These are phyloP conservation scores for Yoshiicerus persimilis DNA, from an alignment of 1,140 invertebrate species.

Conservation along the genomic window DNA sequence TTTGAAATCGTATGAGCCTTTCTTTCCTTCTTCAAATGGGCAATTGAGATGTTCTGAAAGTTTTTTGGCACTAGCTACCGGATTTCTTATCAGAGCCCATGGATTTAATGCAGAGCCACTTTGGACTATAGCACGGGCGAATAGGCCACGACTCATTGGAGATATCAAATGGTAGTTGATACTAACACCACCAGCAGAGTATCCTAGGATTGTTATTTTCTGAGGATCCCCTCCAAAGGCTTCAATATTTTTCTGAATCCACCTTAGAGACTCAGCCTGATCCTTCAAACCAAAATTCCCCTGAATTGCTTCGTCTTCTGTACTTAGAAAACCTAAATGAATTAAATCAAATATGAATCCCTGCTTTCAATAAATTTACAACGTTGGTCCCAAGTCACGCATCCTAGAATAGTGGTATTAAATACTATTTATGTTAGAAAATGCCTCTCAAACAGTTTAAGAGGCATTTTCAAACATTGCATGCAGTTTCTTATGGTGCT, in stretches of 20 bases:
- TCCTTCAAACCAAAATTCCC: conserved; percentile 96
- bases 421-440: too few species aligned
- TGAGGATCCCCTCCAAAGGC: not conserved
- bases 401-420: too few species aligned
- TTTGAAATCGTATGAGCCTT: not conserved
- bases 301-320: conserved; percentile 84
- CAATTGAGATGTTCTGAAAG: not conserved
- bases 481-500: too few species aligned
- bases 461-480: too few species aligned
- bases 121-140: not conserved
- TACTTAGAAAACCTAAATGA: conserved; percentile 63
- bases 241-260: conserved; percentile 61
- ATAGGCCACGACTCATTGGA: not conserved
- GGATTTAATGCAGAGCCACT: not conserved
- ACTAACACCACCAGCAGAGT: not conserved
- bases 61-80: not conserved
- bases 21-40: not conserved
- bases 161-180: not conserved
- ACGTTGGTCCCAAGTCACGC: too few species aligned
- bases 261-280: conserved; percentile 83
- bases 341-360: too few species aligned
- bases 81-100: not conserved
- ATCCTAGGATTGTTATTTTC: not conserved
- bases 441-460: too few species aligned
- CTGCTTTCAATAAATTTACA: too few species aligned